phyloP scores from a whole-genome alignment of 2,888 invertebrate genomes.

The Cremastobaeus sp. region DNA sequence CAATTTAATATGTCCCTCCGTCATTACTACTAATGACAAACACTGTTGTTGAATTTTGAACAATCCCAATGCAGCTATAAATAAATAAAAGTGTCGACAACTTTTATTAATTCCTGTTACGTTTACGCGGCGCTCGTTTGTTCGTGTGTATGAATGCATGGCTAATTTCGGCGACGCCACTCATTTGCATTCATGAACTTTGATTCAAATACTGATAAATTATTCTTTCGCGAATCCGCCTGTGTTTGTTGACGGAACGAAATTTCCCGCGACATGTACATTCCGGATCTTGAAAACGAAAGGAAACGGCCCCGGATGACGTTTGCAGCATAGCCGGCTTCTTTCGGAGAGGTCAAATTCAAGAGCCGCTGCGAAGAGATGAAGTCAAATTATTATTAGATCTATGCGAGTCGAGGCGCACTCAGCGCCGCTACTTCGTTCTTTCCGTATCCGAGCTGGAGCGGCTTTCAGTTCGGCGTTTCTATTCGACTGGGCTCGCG shows the following conservation, averaged over 20 bases:
- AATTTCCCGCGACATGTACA: too few species aligned
- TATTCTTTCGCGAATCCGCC: too few species aligned
- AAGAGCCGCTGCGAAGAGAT: conserved; percentile 41
- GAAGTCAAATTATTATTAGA: conserved; percentile 62
- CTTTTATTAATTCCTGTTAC: conserved; percentile 12
- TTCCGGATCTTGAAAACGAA: not conserved
- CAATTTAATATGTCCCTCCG: conserved; percentile 48
- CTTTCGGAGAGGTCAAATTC: conserved; percentile 49
- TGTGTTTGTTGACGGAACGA: too few species aligned
- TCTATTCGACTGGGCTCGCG: conserved; percentile 28
- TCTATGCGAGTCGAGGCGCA: conserved; percentile 49
- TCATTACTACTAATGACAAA: conserved; percentile 54
- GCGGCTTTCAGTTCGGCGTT: conserved; percentile 36
- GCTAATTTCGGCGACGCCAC: not conserved
- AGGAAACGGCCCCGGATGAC: conserved; percentile 9
- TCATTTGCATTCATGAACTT: not conserved
- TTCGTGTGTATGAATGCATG: not conserved
- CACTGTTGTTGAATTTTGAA: conserved; percentile 47
- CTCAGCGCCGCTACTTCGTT: conserved; percentile 36
- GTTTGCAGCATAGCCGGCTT: conserved; percentile 24
- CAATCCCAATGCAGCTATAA: conserved; percentile 32
- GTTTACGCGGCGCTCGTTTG: conserved; percentile 1
- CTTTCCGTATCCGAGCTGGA: conserved; percentile 25
- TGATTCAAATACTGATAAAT: too few species aligned
- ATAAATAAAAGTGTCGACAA: conserved; percentile 21